Percentiles rank a stretch among this genome's conserved stretches.
These are phyloP conservation scores for Craterocephalus amniculus DNA, from an alignment of 2,797 vertebrate genomes.

Conservation along the genomic window DNA sequence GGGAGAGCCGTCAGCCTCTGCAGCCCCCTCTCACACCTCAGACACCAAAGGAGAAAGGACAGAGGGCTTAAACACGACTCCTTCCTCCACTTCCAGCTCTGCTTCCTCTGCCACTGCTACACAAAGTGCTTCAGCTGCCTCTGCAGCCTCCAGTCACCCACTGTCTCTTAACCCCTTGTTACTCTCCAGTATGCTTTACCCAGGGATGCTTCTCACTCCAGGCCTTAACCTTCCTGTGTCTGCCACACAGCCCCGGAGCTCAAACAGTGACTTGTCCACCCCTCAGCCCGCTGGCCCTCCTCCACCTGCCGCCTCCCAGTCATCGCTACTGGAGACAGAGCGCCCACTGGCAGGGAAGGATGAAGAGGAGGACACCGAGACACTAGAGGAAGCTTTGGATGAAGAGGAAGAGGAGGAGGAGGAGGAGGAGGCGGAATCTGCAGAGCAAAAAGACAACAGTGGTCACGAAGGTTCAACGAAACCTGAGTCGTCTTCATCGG, in stretches of 20 bases:
- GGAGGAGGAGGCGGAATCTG: slow-evolving; percentile 85
- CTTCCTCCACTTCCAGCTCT: slow-evolving; percentile 85
- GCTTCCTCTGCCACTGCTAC: slow-evolving; percentile 85
- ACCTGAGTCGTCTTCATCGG: slow-evolving; percentile 91
- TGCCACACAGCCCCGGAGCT: slow-evolving; percentile 90
- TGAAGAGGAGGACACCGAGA: slow-evolving; percentile 81
- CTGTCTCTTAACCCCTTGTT: slow-evolving; percentile 96
- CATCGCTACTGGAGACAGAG: slow-evolving; percentile 75
- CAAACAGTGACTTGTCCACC: slow-evolving; percentile 84
- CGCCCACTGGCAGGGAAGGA: slow-evolving; percentile 76
- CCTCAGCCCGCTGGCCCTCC: slow-evolving; percentile 61
- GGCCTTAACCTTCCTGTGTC: slow-evolving; percentile 99
- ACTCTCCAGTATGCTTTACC: slow-evolving; percentile 98
- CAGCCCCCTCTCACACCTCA: slow-evolving; percentile 75
- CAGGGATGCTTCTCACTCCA: slow-evolving; percentile 99
- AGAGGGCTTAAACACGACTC: slow-evolving; percentile 85
- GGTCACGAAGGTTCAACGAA: slow-evolving; percentile 95
- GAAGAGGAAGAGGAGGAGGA: slow-evolving; percentile 87
- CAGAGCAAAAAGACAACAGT: slow-evolving; percentile 93
- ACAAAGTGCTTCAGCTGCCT: slow-evolving; percentile 85
- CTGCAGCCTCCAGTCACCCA: slow-evolving; percentile 85
- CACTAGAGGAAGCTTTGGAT: slow-evolving; percentile 80
- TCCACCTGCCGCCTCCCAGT: slow-evolving; percentile 77
- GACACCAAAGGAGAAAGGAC: slow-evolving; percentile 95
- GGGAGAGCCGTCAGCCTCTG: slow-evolving; percentile 57